These are phyloP conservation scores for Oscheius sp. DNA, from an alignment of 2,888 invertebrate genomes.

Conservation along the genomic window DNA sequence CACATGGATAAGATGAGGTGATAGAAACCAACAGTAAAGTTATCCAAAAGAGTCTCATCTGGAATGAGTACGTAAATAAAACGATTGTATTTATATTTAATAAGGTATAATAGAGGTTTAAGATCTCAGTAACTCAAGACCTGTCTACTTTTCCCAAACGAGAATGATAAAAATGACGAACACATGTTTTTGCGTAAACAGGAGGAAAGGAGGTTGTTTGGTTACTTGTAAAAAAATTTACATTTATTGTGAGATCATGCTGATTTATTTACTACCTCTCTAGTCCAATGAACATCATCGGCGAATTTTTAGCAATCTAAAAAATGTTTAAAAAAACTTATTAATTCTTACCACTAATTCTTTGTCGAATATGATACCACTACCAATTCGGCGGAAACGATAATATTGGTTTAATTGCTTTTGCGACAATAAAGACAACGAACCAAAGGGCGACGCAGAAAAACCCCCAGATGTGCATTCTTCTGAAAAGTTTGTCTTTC, in stretches of 20 bases:
- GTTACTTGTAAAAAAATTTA: not conserved
- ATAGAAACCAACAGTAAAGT: not conserved
- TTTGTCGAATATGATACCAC: not conserved
- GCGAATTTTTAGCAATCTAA: too few relatives aligned
- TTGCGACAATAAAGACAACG: not conserved
- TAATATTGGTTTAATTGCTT: conserved; percentile 4
- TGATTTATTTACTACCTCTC: conserved; percentile 6
- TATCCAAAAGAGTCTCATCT: not conserved
- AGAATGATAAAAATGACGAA: not conserved
- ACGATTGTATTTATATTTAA: too few relatives aligned
- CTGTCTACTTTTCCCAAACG: not conserved
- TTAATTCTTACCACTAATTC: too few relatives aligned
- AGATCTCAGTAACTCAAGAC: too few relatives aligned
- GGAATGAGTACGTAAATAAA: not conserved
- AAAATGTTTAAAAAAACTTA: too few relatives aligned
- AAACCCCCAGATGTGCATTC: conserved; percentile 4
- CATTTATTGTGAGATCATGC: not conserved
- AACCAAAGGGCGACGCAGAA: conserved; percentile 4
- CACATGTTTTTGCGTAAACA: not conserved
- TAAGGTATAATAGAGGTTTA: too few relatives aligned
- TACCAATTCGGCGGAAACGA: conserved; percentile 18
- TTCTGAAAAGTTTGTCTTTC: not conserved
- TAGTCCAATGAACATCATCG: conserved; percentile 18
- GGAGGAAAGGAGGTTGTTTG: conserved; percentile 14
- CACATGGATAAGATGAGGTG: not conserved